phyloP scores from a whole-genome alignment of 1,140 invertebrate genomes.

The Macrotrachela quadricornifera region DNA sequence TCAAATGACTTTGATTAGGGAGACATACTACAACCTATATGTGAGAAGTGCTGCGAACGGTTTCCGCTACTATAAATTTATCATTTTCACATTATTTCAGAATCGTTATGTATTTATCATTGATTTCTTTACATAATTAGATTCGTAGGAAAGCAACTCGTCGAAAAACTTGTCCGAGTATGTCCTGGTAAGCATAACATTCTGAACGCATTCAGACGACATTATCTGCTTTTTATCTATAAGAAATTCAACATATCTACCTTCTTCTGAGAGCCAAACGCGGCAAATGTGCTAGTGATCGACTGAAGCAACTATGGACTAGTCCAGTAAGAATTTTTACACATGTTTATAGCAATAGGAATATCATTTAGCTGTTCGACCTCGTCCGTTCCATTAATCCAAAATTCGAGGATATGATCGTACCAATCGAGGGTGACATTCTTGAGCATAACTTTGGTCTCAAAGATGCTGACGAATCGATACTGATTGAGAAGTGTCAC shows the following conservation, averaged over 20 bases:
- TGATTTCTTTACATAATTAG: too few species aligned
- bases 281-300: constrained; percentile 33
- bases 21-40: too few species aligned
- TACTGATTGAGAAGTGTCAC: neutral
- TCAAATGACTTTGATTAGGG: too few species aligned
- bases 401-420: constrained; percentile 50
- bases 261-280: constrained; percentile 9
- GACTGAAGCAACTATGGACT: constrained; percentile 22
- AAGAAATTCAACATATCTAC: constrained; percentile 9
- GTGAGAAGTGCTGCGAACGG: too few species aligned
- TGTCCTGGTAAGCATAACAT: constrained; percentile 25
- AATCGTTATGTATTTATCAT: too few species aligned
- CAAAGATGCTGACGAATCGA: neutral
- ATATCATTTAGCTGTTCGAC: constrained; percentile 22
- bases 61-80: too few species aligned
- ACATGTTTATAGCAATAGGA: neutral
- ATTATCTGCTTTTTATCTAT: too few species aligned
- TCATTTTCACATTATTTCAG: too few species aligned
- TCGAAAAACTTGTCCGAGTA: constrained; percentile 9
- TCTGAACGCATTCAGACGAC: too few species aligned
- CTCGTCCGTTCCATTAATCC: constrained; percentile 19
- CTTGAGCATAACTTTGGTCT: constrained; percentile 3
- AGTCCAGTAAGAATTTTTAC: constrained; percentile 15
- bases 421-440: constrained; percentile 41
- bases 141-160: constrained; percentile 10